Base-by-base conservation (phyloP, 2,797 vertebrate species). In the Cetoscarus ocellatus region DNA sequence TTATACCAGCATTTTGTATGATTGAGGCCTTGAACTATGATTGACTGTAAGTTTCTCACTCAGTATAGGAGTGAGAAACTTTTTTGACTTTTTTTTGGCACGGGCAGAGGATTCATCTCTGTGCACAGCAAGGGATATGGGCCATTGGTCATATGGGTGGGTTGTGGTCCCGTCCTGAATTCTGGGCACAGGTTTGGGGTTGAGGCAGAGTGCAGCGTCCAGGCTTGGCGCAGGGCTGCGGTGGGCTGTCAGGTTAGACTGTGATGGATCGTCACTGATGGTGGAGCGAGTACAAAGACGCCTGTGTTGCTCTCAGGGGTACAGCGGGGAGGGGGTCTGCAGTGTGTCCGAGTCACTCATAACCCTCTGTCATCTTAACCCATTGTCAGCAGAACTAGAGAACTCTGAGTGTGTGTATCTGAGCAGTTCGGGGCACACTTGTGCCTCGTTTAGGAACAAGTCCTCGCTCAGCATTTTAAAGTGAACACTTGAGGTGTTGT, bases 221-320 rank as follows among this genome's bases (percentile, higher is more conserved):
- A 49, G 65, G 56, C 55, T 81, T 81, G 76, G 89, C 69, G 75
- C 72, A 65, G 79, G 89, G 73, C 77, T 79, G 86, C 77, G 14
- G 71, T 67, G 67, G 87, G 93, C 96, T 99, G 97, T 99, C 98
- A 96, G 94, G 95, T 97, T 96, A 95, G 86, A 76, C 91, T 77
- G 91, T 99, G 97, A 99, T 95, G 97, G 97, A 98, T 97, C 79
- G 88, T 62, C 95, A 92, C 97, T 95, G 96, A 95, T 99, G 97
- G 95, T 90, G 77, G 88, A 85, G 69, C 51, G 88, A 94, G 87
- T 93, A 99, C 97, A 99, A 99, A 98, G 96, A 91, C 77, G 55
- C 76, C 85, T 87, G 94, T 95, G 95, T 97, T 91, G 92, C 94
- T 90, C 61, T 86, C 73, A 48, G 65, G 88, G 88, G 84, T 84